These are phyloP conservation scores for Andrena flavipes DNA, from an alignment of 2,888 invertebrate genomes.

Conservation along the genomic window DNA sequence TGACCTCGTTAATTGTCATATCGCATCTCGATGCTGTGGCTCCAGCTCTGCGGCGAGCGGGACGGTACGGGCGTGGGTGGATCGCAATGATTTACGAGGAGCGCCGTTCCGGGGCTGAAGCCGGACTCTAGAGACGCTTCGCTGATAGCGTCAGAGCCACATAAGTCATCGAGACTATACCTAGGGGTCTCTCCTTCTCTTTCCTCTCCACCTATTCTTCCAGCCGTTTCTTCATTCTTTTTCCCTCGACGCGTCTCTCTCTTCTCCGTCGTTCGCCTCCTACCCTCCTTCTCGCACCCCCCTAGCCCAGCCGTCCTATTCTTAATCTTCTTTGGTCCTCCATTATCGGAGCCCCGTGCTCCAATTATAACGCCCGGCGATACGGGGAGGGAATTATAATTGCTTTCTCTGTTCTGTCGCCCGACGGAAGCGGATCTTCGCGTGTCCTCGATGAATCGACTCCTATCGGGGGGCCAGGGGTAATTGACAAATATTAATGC, in stretches of 20 bases:
- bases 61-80: conserved; percentile 79
- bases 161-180: conserved; percentile 84
- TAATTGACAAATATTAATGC: conserved; percentile 73
- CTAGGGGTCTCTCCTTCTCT: conserved; percentile 76
- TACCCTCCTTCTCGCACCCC: conserved; percentile 24
- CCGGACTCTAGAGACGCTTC: conserved; percentile 83
- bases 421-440: conserved; percentile 39
- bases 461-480: background rate
- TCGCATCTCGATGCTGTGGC: conserved; percentile 77
- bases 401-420: conserved; percentile 71
- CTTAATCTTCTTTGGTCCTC: conserved; percentile 83
- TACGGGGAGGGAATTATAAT: conserved; percentile 81
- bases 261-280: conserved; percentile 20
- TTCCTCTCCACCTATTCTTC: conserved; percentile 29
- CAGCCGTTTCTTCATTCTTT: conserved; percentile 28
- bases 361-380: conserved; percentile 82
- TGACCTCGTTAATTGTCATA: conserved; percentile 83
- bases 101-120: conserved; percentile 80
- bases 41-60: conserved; percentile 54
- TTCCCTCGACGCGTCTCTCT: conserved; percentile 24
- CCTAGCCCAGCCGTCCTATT: conserved; percentile 74
- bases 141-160: conserved; percentile 84
- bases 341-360: conserved; percentile 80
- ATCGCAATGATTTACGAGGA: conserved; percentile 84
- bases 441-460: conserved; percentile 51